These are phyloP conservation scores for Zosterops japonicus DNA, from an alignment of 2,113 vertebrate species.

Conservation along the genomic window DNA sequence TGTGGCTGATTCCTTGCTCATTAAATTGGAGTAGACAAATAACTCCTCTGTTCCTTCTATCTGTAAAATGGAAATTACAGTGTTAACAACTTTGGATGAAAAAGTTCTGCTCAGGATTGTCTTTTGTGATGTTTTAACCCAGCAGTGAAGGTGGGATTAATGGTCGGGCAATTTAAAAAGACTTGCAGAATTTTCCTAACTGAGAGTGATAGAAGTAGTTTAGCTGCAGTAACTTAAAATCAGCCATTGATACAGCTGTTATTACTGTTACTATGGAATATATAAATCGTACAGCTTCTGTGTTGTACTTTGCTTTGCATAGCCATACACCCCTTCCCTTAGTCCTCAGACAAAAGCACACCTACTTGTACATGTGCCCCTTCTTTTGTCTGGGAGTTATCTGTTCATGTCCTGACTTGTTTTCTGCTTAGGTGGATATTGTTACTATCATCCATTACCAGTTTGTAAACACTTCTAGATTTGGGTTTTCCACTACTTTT, in stretches of 20 bases:
- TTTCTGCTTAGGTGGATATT: neutral
- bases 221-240: neutral
- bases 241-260: neutral
- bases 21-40: neutral
- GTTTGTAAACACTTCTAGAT: neutral
- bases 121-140: neutral
- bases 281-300: neutral
- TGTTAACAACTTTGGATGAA: neutral
- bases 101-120: neutral
- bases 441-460: fast-evolving
- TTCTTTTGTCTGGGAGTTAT: neutral
- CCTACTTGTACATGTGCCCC: neutral
- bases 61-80: neutral
- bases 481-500: neutral
- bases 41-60: neutral
- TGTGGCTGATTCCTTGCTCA: neutral
- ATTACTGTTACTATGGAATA: neutral
- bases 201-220: neutral
- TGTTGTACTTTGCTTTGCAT: neutral
- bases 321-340: neutral
- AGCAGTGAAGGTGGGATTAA: neutral
- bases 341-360: neutral
- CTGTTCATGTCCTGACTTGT: neutral
- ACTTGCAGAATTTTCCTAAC: neutral
- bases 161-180: neutral